Percentiles rank a stretch among this genome's conserved stretches.
These are phyloP conservation scores for Aspidiotus rigidus DNA, from an alignment of 2,888 invertebrate genomes.

Conservation along the genomic window DNA sequence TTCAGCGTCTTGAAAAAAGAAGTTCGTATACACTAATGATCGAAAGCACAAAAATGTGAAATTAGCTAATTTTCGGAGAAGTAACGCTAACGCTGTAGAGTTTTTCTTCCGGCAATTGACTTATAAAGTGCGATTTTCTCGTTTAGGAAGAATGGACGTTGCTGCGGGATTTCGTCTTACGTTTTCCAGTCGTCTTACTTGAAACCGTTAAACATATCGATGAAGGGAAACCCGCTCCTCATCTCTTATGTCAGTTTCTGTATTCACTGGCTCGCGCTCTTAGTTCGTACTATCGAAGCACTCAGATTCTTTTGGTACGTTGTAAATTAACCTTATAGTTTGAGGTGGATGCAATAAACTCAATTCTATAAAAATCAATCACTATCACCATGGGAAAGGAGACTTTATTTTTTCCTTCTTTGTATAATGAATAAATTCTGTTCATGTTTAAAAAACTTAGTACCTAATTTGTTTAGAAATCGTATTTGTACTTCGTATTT, in stretches of 20 bases:
- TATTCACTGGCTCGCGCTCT: constrained; percentile 55
- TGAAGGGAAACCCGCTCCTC: constrained; percentile 52
- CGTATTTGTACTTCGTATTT: too few species aligned
- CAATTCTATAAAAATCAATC: too few species aligned
- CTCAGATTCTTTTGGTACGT: constrained; percentile 60
- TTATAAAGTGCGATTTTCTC: constrained; percentile 36
- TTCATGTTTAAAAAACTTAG: neutral
- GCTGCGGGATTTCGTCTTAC: constrained; percentile 57
- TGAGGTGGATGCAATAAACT: too few species aligned
- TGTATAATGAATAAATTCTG: neutral
- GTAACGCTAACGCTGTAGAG: too few species aligned
- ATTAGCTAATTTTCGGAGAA: too few species aligned
- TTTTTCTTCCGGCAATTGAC: neutral
- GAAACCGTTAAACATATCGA: constrained; percentile 47
- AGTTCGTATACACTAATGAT: constrained; percentile 45
- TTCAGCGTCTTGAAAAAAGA: constrained; percentile 55
- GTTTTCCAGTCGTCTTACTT: constrained; percentile 54
- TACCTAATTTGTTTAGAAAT: too few species aligned
- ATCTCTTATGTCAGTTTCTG: constrained; percentile 56
- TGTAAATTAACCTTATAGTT: constrained; percentile 36
- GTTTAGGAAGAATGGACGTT: constrained; percentile 70
- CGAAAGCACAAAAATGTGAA: too few species aligned
- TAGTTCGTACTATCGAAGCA: constrained; percentile 64
- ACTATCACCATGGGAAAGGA: too few species aligned
- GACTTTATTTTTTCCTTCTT: neutral